These are phyloP conservation scores for Ageneiosus marmoratus DNA, from an alignment of 2,113 vertebrate genomes.

Conservation along the genomic window DNA sequence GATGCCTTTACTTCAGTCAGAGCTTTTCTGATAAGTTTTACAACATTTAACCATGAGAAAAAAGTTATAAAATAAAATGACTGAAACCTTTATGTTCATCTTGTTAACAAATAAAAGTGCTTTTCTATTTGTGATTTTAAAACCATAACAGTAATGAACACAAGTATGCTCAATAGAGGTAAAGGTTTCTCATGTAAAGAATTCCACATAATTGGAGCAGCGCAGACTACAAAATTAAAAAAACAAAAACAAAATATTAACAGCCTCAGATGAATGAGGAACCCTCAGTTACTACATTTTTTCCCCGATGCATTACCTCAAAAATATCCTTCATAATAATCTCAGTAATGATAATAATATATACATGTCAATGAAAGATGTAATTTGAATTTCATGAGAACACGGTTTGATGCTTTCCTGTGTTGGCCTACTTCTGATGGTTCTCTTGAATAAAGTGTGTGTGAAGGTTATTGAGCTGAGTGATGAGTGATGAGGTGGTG, in stretches of 20 bases:
- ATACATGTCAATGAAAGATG: slow-evolving; percentile 3
- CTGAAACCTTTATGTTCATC: slow-evolving; percentile 15
- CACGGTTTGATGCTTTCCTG: slow-evolving; percentile 15
- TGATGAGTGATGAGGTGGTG: slow-evolving; percentile 39
- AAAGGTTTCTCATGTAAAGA: not conserved
- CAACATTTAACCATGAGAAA: slow-evolving; percentile 22
- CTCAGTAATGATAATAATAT: slow-evolving; percentile 2
- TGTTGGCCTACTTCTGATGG: slow-evolving; percentile 17
- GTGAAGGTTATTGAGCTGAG: slow-evolving; percentile 10
- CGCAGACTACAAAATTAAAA: not conserved
- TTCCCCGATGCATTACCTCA: not conserved
- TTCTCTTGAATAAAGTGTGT: slow-evolving; percentile 13
- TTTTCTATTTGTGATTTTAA: too few relatives aligned
- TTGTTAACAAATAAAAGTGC: slow-evolving; percentile 25
- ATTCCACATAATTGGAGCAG: not conserved
- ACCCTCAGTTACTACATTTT: not conserved
- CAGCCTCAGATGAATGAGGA: not conserved
- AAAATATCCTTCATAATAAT: slow-evolving; percentile 13
- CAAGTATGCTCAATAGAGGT: not conserved
- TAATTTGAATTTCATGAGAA: slow-evolving; percentile 33
- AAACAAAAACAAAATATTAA: not conserved
- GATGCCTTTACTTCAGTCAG: slow-evolving; percentile 40
- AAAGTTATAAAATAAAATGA: slow-evolving; percentile 53
- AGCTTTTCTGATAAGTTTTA: slow-evolving; percentile 31
- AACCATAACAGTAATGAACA: slow-evolving; percentile 11